Base-by-base conservation (phyloP, 1,140 invertebrate species). In the Caenorhabditis brenneri region DNA sequence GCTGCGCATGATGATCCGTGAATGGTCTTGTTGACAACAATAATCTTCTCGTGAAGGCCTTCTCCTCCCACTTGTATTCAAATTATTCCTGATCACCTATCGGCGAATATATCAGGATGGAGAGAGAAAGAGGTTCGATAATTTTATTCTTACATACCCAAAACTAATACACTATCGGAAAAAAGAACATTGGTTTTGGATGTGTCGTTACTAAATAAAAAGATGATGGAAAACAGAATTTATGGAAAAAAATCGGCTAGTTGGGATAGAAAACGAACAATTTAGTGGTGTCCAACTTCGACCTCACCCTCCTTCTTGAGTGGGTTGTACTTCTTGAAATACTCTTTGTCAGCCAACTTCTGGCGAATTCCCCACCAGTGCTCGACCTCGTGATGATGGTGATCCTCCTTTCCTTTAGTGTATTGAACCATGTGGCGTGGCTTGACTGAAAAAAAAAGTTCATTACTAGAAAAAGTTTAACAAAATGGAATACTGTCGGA, bases 251-350 rank as follows among this genome's bases (percentile, higher is more conserved):
- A 51, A 29, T 51, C 78, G 78, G 49, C 78, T 49, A 80, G 49
- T 9, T 19, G 49, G 6, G 65, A 42, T n/a, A 74, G 36, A 42
- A 74, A 74, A 46, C 65, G 65, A 74, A 80, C 82, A 39, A 82
- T 65, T 86, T 87, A 87, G 81, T 87, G 84, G 39, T 81, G 80
- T 80, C 86, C 86, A 74, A 87, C 86, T 36, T 87, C 86, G 81
- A 81, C 81, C 49, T 85, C 84, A 46, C 84, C 86, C 39, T 36
- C 86, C 78, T 86, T 87, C 80, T 85, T 85, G 27, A 88, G 85
- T 22, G 88, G 88, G 60, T 89, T 85, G 85, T 89, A 89, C 79
- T 88, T 88, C 85, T 89, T 83, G 88, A 88, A 89, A 87, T 89
- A 90, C 51, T 86, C 82, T 53, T 87, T 85, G 79, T 89, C 88